These are phyloP conservation scores for Spinus pinus DNA, from an alignment of 2,797 vertebrate species.

Conservation along the genomic window DNA sequence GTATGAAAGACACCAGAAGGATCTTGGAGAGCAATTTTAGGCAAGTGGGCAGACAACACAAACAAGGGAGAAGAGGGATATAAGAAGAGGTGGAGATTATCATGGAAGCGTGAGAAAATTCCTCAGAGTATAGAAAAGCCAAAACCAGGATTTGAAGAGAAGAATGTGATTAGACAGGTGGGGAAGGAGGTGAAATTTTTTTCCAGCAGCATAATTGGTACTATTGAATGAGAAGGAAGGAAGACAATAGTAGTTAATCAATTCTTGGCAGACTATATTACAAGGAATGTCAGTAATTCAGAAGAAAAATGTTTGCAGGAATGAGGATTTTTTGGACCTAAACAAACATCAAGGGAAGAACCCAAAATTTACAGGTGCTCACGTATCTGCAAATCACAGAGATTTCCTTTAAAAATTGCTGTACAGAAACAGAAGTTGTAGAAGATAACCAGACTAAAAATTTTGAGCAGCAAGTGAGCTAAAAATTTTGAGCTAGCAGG, in stretches of 20 bases:
- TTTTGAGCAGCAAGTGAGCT: too few relatives aligned
- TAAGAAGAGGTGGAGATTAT: constrained; percentile 19
- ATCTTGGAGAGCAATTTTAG: background rate
- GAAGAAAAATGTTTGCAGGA: background rate
- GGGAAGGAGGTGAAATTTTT: background rate
- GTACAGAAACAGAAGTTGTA: background rate
- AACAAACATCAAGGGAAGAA: background rate
- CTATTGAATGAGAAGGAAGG: background rate
- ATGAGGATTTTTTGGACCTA: background rate
- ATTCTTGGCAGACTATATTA: background rate
- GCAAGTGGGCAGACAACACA: background rate
- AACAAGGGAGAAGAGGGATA: background rate
- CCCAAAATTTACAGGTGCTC: background rate
- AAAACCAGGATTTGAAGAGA: background rate
- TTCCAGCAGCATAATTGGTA: constrained; percentile 15
- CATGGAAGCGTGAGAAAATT: constrained; percentile 24
- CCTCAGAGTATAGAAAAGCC: background rate
- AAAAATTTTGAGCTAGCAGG: background rate
- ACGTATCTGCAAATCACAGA: background rate
- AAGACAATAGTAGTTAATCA: background rate
- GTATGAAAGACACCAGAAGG: background rate
- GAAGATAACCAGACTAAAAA: background rate
- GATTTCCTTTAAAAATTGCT: background rate
- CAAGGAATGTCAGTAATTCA: background rate
- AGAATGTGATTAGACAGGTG: background rate